These are phyloP conservation scores for Teleopsis dalmanni DNA, from an alignment of 1,140 invertebrate genomes.

Conservation along the genomic window DNA sequence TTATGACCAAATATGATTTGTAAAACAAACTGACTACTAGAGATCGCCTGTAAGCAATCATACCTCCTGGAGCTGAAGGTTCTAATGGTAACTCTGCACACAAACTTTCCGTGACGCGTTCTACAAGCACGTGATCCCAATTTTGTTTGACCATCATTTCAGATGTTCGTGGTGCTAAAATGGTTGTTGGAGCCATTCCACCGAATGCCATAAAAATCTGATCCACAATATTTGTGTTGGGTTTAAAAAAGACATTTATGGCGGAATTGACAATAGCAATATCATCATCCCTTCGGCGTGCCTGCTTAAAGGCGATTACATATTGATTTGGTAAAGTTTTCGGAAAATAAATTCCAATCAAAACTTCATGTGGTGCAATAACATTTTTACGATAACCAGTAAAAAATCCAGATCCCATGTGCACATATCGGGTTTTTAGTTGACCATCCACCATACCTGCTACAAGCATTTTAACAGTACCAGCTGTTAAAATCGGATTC, in stretches of 20 bases:
- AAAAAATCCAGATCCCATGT: conserved; percentile 81
- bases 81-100: conserved; percentile 68
- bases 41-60: conserved; percentile 75
- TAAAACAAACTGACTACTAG: conserved; percentile 83
- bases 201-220: conserved; percentile 69
- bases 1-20: conserved; percentile 75
- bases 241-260: conserved; percentile 58
- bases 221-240: conserved; percentile 50
- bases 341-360: conserved; percentile 63
- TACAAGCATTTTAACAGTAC: conserved; percentile 51
- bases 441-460: conserved; percentile 49
- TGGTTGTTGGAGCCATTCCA: conserved; percentile 85
- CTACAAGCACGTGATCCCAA: conserved; percentile 69
- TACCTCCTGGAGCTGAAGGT: conserved; percentile 79
- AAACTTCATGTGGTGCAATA: conserved; percentile 67
- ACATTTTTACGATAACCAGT: conserved; percentile 76
- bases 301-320: conserved; percentile 87
- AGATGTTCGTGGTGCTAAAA: conserved; percentile 64
- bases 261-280: conserved; percentile 91
- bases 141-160: conserved; percentile 53
- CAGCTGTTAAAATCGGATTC: conserved; percentile 85
- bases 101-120: conserved; percentile 56
- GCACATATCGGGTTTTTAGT: conserved; percentile 54
- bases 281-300: conserved; percentile 85
- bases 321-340: conserved; percentile 61